Percentiles rank a stretch among this genome's conserved stretches.
Conservation (phyloP, 1,140 invertebrate species). For the Oreohelix idahoensis region DNA sequence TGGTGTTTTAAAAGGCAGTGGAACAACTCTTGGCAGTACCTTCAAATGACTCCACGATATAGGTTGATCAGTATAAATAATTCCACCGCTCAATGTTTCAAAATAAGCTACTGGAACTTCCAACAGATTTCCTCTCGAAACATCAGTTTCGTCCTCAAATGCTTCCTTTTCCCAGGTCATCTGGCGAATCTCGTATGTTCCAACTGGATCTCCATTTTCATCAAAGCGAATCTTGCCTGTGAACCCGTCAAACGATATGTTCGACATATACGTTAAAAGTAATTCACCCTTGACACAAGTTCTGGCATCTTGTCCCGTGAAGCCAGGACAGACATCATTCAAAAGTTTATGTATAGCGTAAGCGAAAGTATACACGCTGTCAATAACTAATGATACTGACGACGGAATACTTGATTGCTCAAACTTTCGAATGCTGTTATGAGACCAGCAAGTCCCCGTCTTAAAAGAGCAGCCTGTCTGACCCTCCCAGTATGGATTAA, state of each 20-base stretch:
- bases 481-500: conserved; percentile 5
- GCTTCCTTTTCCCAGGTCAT: not conserved
- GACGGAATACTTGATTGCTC: not conserved
- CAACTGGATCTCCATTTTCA: not conserved
- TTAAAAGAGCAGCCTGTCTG: not conserved
- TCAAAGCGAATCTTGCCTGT: not conserved
- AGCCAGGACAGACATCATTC: not conserved
- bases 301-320: not conserved
- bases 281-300: not conserved
- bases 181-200: conserved; percentile 18
- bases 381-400: not conserved
- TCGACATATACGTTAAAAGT: not conserved
- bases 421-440: not conserved
- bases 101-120: conserved; percentile 4
- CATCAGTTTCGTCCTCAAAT: not conserved
- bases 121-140: not conserved
- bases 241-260: not conserved
- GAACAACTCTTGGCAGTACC: not conserved
- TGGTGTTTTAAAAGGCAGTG: not conserved
- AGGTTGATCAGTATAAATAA: not conserved
- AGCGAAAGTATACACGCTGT: not conserved
- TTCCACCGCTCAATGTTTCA: not conserved
- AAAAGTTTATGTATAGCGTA: not conserved
- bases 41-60: conserved; percentile 8
- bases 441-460: not conserved